Conservation (phyloP, 2,888 invertebrate species). For the Caenorhabditis sp. region DNA sequence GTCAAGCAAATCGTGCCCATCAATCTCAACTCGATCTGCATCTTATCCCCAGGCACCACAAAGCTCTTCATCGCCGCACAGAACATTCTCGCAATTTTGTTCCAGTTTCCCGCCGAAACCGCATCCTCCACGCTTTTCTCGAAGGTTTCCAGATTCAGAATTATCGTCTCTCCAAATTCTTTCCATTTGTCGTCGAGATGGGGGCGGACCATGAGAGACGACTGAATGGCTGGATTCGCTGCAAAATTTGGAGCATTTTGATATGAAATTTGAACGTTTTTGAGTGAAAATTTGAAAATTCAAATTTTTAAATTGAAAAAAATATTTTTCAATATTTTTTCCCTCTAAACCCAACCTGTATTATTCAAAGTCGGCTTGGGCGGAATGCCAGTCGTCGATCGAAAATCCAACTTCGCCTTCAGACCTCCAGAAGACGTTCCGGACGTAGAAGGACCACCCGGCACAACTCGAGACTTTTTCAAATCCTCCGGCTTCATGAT, state of each 20-base stretch:
- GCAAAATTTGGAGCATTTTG: conserved; percentile 1
- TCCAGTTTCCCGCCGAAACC: conserved; percentile 37
- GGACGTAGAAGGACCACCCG: conserved; percentile 35
- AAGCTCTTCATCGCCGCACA: conserved; percentile 59
- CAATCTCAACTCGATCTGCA: conserved; percentile 47
- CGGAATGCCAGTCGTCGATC: conserved; percentile 16
- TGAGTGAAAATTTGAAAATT: not conserved
- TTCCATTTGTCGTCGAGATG: conserved; percentile 62
- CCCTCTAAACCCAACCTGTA: conserved; percentile 28
- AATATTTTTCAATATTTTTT: no score
- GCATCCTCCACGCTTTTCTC: conserved; percentile 55
- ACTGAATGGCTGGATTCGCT: conserved; percentile 41
- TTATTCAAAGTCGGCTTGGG: conserved; percentile 25
- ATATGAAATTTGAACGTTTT: not conserved
- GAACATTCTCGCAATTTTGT: conserved; percentile 55
- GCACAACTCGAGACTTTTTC: conserved; percentile 49
- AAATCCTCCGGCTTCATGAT: conserved; percentile 63
- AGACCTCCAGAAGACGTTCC: conserved; percentile 30
- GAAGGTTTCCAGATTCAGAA: conserved; percentile 52
- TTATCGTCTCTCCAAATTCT: conserved; percentile 63
- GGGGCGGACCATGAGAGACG: conserved; percentile 41
- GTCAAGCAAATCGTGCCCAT: conserved; percentile 42
- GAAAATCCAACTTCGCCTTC: conserved; percentile 60
- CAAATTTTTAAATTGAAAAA: not conserved
- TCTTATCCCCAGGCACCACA: conserved; percentile 29